A percentile compares a stretch with the other conserved stretches of the same genome.
These are phyloP conservation scores for Ennomos fuscantarius DNA, from an alignment of 2,888 invertebrate genomes.

Conservation along the genomic window DNA sequence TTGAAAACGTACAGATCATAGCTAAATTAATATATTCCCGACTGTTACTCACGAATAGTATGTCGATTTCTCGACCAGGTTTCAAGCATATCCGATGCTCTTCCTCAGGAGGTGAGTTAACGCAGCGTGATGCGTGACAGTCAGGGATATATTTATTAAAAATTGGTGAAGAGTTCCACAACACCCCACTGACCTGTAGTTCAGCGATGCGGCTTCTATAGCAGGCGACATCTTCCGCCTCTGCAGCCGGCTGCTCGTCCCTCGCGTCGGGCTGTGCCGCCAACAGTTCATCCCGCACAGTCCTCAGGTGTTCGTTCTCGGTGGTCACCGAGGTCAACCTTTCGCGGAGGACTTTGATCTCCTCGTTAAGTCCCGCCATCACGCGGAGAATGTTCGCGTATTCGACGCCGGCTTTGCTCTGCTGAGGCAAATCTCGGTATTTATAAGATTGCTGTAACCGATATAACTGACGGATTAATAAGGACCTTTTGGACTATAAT, in stretches of 20 bases:
- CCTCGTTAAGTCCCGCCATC: constrained; percentile 79
- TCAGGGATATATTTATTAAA: too few relatives aligned
- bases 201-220: constrained; percentile 65
- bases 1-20: too few relatives aligned
- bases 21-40: too few relatives aligned
- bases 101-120: too few relatives aligned
- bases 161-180: background rate
- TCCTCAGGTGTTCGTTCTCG: constrained; percentile 70
- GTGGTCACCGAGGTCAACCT: constrained; percentile 55
- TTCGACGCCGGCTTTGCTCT: constrained; percentile 69
- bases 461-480: too few relatives aligned
- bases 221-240: constrained; percentile 58
- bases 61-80: too few relatives aligned
- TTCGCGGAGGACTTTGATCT: constrained; percentile 73
- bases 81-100: too few relatives aligned
- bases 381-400: constrained; percentile 78
- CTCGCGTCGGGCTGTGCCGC: constrained; percentile 58
- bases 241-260: constrained; percentile 43
- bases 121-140: too few relatives aligned
- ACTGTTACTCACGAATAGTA: too few relatives aligned
- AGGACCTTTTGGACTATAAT: too few relatives aligned
- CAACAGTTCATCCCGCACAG: constrained; percentile 72
- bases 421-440: background rate
- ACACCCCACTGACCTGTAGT: constrained; percentile 59
- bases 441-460: too few relatives aligned